Conservation (phyloP, 2,797 vertebrate genomes). For the Megalops cyprinoides region DNA sequence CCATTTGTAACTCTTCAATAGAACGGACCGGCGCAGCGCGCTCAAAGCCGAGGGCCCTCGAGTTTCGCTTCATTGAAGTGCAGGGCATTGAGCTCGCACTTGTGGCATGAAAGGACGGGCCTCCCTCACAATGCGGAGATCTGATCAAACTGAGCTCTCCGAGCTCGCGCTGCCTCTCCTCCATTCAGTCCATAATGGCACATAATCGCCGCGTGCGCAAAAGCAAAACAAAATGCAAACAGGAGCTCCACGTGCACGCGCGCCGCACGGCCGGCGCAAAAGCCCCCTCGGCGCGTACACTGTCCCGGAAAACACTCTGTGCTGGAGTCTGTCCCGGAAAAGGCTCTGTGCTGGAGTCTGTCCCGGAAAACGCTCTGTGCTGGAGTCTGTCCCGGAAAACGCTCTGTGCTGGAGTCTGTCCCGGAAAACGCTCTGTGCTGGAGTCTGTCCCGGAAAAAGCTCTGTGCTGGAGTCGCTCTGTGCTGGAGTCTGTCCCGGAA, state of each 20-base stretch:
- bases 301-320: background rate
- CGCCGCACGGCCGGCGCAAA: constrained; percentile 3
- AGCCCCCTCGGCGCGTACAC: constrained; percentile 9
- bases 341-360: too few species aligned
- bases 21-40: constrained; percentile 14
- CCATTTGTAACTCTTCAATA: constrained; percentile 21
- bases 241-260: background rate
- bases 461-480: too few species aligned
- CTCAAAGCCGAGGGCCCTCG: constrained; percentile 36
- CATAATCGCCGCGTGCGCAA: constrained; percentile 21
- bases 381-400: too few species aligned
- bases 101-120: constrained; percentile 31
- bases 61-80: constrained; percentile 35
- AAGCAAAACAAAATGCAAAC: constrained; percentile 30
- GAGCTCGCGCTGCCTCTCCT: constrained; percentile 12
- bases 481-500: too few species aligned
- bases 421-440: too few species aligned
- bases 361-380: too few species aligned
- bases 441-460: too few species aligned
- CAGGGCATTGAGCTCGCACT: constrained; percentile 35
- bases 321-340: too few species aligned
- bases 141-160: constrained; percentile 28
- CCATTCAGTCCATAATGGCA: constrained; percentile 27
- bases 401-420: too few species aligned
- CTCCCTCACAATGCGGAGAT: constrained; percentile 33